These are phyloP conservation scores for Notechis scutatus DNA, from an alignment of 2,113 vertebrate species.

Conservation along the genomic window DNA sequence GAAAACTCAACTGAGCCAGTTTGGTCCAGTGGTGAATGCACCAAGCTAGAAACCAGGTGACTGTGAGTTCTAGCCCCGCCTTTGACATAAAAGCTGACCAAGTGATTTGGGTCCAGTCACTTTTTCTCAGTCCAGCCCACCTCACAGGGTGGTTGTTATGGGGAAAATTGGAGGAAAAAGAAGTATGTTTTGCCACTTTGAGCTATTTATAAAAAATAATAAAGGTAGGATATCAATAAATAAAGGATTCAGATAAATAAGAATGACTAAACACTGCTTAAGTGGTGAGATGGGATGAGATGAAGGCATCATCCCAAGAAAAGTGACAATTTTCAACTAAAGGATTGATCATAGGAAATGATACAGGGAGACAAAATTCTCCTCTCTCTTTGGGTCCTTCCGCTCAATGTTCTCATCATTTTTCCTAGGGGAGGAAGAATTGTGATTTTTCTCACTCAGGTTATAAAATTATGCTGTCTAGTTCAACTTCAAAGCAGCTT, in stretches of 20 bases:
- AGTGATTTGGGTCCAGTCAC: too few species aligned
- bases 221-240: too few species aligned
- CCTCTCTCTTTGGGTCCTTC: not conserved
- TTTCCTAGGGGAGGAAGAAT: not conserved
- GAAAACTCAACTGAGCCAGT: not conserved
- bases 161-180: too few species aligned
- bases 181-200: too few species aligned
- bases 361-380: not conserved
- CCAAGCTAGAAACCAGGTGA: not conserved
- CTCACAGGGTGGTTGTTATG: not conserved
- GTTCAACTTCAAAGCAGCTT: constrained; percentile 2
- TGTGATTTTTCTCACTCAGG: not conserved
- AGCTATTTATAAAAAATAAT: too few species aligned
- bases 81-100: not conserved
- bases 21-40: not conserved
- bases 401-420: not conserved
- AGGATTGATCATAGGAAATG: not conserved
- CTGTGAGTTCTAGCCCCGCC: too few species aligned
- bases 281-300: not conserved
- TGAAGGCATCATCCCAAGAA: not conserved
- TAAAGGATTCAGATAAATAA: not conserved
- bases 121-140: not conserved
- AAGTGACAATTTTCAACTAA: not conserved
- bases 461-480: constrained; percentile 20
- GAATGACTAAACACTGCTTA: not conserved